Evolutionary conservation across 2,888 invertebrate genomes (phyloP), one percentile per base, ranked within the genome.

Genomic region (Tipula confusa): DNA sequence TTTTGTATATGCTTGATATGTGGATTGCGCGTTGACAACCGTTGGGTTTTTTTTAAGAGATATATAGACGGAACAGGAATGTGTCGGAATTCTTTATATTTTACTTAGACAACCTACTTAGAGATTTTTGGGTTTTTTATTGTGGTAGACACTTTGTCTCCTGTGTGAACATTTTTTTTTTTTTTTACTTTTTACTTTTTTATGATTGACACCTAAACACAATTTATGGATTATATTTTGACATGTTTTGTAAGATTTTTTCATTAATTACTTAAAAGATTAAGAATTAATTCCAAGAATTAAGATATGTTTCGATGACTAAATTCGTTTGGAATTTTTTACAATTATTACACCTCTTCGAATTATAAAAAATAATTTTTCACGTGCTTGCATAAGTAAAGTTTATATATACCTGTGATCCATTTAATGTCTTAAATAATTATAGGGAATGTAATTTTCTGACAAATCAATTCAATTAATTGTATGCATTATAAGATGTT

Each of bases 201-300:
- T 9, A 64, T 64, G 64, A 64, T 64, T 64, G 64, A 64, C 64
- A 64, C 24, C 64, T 64, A 64, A 13, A 24, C 24, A 64, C 18
- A 64, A 64, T 64, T 64, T 64, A 64, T 64, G 64, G 64, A 64
- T 64, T 64, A 64, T 64, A 64, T 64, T 64, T 9, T 64, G 64
- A 64, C 64, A 64, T 24, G 64, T 7, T 38, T 38, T n/a, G 9
- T 33, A 33, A 33, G 9, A 5, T 31, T 33, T 33, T 33, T 15
- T 7, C n/a, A 24, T 6, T 4, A 24, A 64, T 24, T 64, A 64
- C 24, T 64, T 64, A 64, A 64, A 24, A 64, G 64, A 64, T 64
- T 64, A 43, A 0, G n/a, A 64, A 11, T 9, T 38, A 38, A 38
- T 38, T 38, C 38, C 13, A 13, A 13, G 38, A 38, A 38, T 38